Evolutionary conservation across 2,888 invertebrate species (phyloP), one percentile per base, ranked within the genome.

Genomic region (Anagyrus pseudococci): DNA sequence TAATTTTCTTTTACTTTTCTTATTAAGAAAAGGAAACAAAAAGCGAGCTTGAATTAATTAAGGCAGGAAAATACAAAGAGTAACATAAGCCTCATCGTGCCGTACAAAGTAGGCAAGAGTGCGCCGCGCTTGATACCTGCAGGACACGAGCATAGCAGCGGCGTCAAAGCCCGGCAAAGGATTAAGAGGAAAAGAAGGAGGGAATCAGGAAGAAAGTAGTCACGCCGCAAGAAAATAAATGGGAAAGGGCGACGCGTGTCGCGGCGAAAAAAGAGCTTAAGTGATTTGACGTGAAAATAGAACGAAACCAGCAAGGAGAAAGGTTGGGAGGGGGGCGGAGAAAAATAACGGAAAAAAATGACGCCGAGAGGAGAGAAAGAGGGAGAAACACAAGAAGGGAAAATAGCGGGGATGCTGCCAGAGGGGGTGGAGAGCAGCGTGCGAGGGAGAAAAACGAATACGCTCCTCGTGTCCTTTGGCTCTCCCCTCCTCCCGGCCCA

Each of bases 301-400:
- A 47, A 44, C 10, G 10, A 29, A 29, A n/a, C n/a, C n/a, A n/a
- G n/a, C n/a, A n/a, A n/a, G n/a, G n/a, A n/a, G n/a, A n/a, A n/a
- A n/a, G n/a, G n/a, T n/a, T n/a, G n/a, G n/a, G n/a, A n/a, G n/a
- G n/a, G n/a, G 68, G 59, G 67, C 62, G 58, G 46, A 43, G 65
- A 67, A 65, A 68, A 68, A 69, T 68, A 70, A 71, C 64, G 58
- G 57, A 68, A 68, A 58, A 55, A 59, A 64, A 60, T 13, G 25
- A 8, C 66, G 65, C 61, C 20, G 63, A 59, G 54, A 58, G 60
- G 43, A n/a, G n/a, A n/a, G n/a, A 10, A 29, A 7, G 29, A 29
- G 29, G 29, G 6, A 29, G 4, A 10, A 7, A 10, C 10, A 10
- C 29, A 4, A 7, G 33, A 15, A 15, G 8, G 33, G 8, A 15